Base-by-base conservation (phyloP, 2,797 vertebrate genomes). In the Artibeus lituratus region DNA sequence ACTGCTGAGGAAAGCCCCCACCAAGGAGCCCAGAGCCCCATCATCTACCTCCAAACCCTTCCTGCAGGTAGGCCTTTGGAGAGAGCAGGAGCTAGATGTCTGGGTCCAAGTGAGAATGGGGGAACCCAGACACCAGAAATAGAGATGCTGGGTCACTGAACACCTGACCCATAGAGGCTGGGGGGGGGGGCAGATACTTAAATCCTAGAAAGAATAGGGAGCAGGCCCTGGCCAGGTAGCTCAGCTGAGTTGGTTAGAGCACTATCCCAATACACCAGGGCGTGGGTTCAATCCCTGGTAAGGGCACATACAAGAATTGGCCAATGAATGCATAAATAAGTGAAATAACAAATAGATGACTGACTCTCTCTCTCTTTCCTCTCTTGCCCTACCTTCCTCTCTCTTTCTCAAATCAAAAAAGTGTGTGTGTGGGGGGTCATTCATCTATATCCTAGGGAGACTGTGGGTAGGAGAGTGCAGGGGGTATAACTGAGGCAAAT, bases 21-120 rank as follows among this genome's bases (percentile, higher is more conserved):
- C 94, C 98, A 98, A 0, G 99, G 99, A 39, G 99, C 99, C 0
- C 98, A 99, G 97, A 99, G 99, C 1, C 98, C 98, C 65, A 98
- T 99, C 51, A 80, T 98, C 65, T 99, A 99, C 94, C 97, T 99
- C 42, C 97, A 98, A 55, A 99, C 99, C 32, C 97, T 98, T 94
- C 98, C 99, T 0, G 99, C 99, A 0, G 99, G 99, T 99, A 97
- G 84, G 95, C 37, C 16, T 76, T 32, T 7, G 53, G 35, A 14
- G 19, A n/a, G 2, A 5, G 1, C 14, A 14, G 22, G 19, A 72
- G 39, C 44, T 11, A 49, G 32, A 39, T 15, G 35, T 16, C 26
- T 39, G n/a, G 51, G 44, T 65, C 53, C 47, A 32, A 15, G 12
- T 21, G 69, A 81, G 39, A 73, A 42, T 14, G 35, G 21, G 59